Base-by-base conservation (phyloP, 2,797 vertebrate genomes). In the Babyrousa celebensis region DNA sequence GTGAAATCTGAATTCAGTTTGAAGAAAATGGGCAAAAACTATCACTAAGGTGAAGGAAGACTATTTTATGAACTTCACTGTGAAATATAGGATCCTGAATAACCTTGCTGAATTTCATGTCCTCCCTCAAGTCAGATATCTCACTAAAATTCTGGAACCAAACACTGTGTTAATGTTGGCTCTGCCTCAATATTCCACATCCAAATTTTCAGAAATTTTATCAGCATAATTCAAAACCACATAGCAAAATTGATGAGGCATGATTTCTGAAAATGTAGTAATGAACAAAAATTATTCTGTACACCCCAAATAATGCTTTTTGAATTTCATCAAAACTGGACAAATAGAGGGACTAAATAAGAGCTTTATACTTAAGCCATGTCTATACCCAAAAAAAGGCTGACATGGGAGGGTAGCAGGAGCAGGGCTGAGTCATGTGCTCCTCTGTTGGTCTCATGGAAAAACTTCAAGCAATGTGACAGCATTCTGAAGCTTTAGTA, bases 1-100 rank as follows among this genome's bases (percentile, higher is more conserved):
- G n/a, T 91, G 52, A 96, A 97, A 94, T 84, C n/a, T 83, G 16
- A 7, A 54, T 75, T 43, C 3, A 74, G n/a, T 74, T 78, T 80
- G 27, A 78, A 85, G 48, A 85, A 97, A 96, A 79, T 62, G 40
- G 16, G 60, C 54, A 70, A 79, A 91, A 87, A 36, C 25, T 16
- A 23, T 62, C 25, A 89, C 11, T 1, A 25, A 63, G 40, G 12
- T 70, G 23, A 87, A 3, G 20, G 27, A 86, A 92, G 25, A 84
- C 58, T 84, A 32, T 85, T 89, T 71, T 68, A 12, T 7, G 62
- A 48, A 91, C 12, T 25, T 91, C 75, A 56, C 70, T 36, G 21
- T 96, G 54, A 88, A 95, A 71, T 88, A 90, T 1, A 20, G 12
- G 12, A 91, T 3, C 23, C 18, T 32, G 11, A n/a, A 40, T 29